A percentile compares a stretch with the other conserved stretches of the same genome.
Evolutionary conservation across 2,888 invertebrate species (phyloP).

Genomic region (Linyphia triangularis): DNA sequence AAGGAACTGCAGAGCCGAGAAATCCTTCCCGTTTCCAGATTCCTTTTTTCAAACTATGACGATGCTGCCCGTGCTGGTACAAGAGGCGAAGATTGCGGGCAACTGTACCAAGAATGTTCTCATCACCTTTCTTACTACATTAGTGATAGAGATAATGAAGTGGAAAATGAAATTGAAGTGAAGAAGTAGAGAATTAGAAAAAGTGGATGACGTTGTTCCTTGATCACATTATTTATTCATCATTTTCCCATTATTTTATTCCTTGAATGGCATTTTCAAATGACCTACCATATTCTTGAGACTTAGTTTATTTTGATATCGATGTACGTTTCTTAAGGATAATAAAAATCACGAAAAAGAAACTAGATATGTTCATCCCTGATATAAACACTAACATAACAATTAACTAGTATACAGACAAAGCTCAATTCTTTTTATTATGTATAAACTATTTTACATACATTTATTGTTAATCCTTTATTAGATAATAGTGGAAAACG

Average conservation of each 20-base stretch:
- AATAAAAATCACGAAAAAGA: slow-evolving; percentile 26
- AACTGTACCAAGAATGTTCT: slow-evolving; percentile 40
- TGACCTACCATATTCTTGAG: slow-evolving; percentile 39
- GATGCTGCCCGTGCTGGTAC: slow-evolving; percentile 54
- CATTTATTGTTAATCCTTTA: no score
- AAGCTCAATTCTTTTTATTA: no score
- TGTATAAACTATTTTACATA: no score
- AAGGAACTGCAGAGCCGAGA: slow-evolving; percentile 58
- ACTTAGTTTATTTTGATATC: not conserved
- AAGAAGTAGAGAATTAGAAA: not conserved
- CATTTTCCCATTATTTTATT: slow-evolving; percentile 28
- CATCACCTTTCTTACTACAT: slow-evolving; percentile 42
- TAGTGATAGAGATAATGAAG: slow-evolving; percentile 48
- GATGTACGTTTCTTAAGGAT: not conserved
- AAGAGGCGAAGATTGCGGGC: slow-evolving; percentile 42
- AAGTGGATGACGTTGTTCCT: slow-evolving; percentile 40
- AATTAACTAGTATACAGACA: no score
- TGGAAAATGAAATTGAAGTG: slow-evolving; percentile 49
- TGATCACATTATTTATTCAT: slow-evolving; percentile 52
- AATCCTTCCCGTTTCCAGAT: slow-evolving; percentile 60
- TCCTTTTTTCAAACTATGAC: slow-evolving; percentile 60
- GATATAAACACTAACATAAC: no score
- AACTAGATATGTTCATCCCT: no score
- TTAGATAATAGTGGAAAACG: no score
- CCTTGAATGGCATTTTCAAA: slow-evolving; percentile 42